Evolutionary conservation across 2,888 invertebrate genomes (phyloP), one percentile per base, ranked within the genome.

Genomic region (Amblyjoppa fuscipennis): DNA sequence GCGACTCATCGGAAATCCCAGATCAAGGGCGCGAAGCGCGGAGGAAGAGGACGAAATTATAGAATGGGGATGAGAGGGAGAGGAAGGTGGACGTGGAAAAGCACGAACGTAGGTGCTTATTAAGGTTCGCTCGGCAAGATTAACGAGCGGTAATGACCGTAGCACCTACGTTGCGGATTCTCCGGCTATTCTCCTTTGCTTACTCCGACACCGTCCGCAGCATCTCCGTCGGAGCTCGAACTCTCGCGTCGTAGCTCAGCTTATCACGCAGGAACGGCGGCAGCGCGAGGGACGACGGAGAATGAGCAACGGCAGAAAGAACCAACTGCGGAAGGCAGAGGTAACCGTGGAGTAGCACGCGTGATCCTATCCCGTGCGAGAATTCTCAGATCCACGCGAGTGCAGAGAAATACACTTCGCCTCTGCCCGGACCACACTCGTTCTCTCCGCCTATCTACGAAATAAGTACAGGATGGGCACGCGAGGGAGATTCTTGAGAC

Each of bases 131-230:
- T 86, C 85, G 88, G 89, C 74, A 91, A 90, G 91, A 90, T 91
- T 90, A 91, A 91, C 91, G 91, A 90, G 91, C 90, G 86, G 88
- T 90, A 91, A 91, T 90, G 90, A 89, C 90, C 88, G 88, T 89
- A 89, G 90, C 90, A 89, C 90, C 89, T 88, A 90, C 89, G 87
- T 87, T 87, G 69, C 70, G 82, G 56, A 85, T 85, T 85, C 78
- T 79, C 75, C 41, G 70, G 78, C 81, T 81, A 45, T 59, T 83
- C 83, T 83, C 84, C 80, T 87, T 66, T 77, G 20, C 66, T 61
- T 25, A 56, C 28, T 80, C 71, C 82, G 53, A 16, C 69, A n/a
- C 59, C 51, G 13, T 56, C 9, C 41, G 34, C 70, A 79, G 61
- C 79, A 64, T 71, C 69, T 34, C 70, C n/a, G 34, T 25, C 69